Base-by-base conservation (phyloP, 2,888 invertebrate species). In the Linyphia triangularis region DNA sequence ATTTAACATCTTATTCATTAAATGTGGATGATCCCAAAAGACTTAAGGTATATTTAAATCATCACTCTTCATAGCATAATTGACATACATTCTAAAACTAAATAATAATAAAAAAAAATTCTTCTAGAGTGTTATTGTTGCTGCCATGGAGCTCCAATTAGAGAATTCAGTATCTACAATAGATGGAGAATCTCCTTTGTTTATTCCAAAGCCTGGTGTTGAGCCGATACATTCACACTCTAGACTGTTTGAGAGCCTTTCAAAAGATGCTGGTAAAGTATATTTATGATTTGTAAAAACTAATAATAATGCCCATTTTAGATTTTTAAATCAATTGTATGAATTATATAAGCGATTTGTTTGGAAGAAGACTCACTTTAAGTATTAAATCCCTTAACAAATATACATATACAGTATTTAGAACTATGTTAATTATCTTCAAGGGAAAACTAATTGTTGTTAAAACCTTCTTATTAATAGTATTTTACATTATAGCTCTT, bases 61-160 rank as follows among this genome's bases (percentile, higher is more conserved):
- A 24, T 22, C 19, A 22, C n/a, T 10, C 37, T 19, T 9, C 9
- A 33, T 33, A 1, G 33, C 19, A 19, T 10, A 13, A 59, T 28
- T 65, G 16, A 2, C 7, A 37, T 22, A 69, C 16, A 10, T 72
- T 28, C 28, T 5, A 43, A 16, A 26, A 6, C 24, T 61, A 26
- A 13, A n/a, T n/a, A n/a, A n/a, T n/a, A n/a, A n/a, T n/a, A n/a
- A n/a, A n/a, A 26, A 33, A 0, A 51, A 0, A 40, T 37, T 26
- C 37, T 37, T 51, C 10, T 51, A 92, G 92, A 89, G 90, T 90
- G 94, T 94, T 19, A 94, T 96, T 22, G 94, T 94, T 16, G 94
- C 94, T 0, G 95, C 96, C 90, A 92, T 96, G 88, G 93, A 94
- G 85, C 94, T 95, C 0, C 94, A 96, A 26, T 92, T 96, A n/a